phyloP scores from a whole-genome alignment of 2,797 vertebrate species.

The Microctenopoma lineatum region DNA sequence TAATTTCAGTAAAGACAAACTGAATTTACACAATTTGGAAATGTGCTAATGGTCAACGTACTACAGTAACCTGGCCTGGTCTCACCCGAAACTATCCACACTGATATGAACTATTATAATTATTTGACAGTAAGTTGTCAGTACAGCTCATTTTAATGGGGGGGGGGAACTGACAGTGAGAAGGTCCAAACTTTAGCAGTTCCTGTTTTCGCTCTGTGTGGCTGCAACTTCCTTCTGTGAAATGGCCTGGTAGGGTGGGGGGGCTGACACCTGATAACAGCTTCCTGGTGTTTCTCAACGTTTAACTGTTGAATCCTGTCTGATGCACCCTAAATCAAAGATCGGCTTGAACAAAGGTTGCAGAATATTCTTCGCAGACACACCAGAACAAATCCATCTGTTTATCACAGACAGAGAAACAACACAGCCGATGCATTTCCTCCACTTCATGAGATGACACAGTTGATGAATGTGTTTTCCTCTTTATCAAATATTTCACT shows the following conservation, averaged over 20 bases:
- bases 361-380: background rate
- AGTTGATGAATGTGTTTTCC: conserved; percentile 53
- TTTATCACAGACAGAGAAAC: conserved; percentile 47
- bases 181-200: conserved; percentile 10
- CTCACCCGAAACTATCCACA: background rate
- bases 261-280: conserved; percentile 4
- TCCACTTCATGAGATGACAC: conserved; percentile 39
- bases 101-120: background rate
- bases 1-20: conserved; percentile 26
- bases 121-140: background rate
- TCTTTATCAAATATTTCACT: conserved; percentile 42
- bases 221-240: conserved; percentile 8
- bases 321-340: background rate
- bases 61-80: background rate
- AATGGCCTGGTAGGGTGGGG: background rate
- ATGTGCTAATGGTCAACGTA: conserved; percentile 10
- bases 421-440: conserved; percentile 23
- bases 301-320: background rate
- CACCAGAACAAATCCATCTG: conserved; percentile 28
- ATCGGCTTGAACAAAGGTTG: background rate
- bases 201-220: conserved; percentile 31
- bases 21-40: conserved; percentile 39
- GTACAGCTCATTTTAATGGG: conserved; percentile 1
- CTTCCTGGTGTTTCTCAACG: conserved; percentile 31
- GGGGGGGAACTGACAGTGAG: background rate